These are phyloP conservation scores for Saxidomus purpurata DNA, from an alignment of 1,140 invertebrate species.

Conservation along the genomic window DNA sequence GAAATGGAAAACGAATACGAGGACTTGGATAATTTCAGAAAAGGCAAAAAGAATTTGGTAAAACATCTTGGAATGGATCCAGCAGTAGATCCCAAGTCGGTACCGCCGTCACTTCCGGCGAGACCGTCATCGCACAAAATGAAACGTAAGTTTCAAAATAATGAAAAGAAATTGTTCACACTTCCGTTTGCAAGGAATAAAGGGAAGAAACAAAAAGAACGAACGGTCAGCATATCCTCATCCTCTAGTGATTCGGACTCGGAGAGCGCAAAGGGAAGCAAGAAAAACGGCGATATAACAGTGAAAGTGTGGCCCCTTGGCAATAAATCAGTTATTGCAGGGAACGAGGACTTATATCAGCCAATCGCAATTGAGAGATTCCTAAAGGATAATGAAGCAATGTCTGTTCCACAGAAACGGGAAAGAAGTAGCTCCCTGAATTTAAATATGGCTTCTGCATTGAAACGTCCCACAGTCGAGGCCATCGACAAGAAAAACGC, in stretches of 20 bases:
- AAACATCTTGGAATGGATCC: conserved; percentile 67
- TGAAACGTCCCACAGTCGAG: conserved; percentile 40
- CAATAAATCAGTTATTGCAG: conserved; percentile 53
- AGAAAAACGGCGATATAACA: neutral
- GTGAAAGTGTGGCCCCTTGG: conserved; percentile 61
- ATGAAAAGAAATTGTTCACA: conserved; percentile 57
- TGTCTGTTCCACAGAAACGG: conserved; percentile 26
- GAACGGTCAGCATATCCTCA: conserved; percentile 37
- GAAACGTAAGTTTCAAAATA: conserved; percentile 27
- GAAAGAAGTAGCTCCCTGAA: conserved; percentile 60
- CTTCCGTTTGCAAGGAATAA: conserved; percentile 39
- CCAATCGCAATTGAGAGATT: conserved; percentile 60
- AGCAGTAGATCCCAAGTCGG: conserved; percentile 35
- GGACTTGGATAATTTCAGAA: conserved; percentile 68
- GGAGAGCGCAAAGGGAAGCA: neutral
- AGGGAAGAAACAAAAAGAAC: conserved; percentile 47
- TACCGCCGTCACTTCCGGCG: conserved; percentile 61
- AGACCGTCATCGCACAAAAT: conserved; percentile 50
- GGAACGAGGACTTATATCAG: conserved; percentile 64
- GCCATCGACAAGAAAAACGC: conserved; percentile 2
- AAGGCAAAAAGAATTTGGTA: conserved; percentile 60
- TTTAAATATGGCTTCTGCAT: conserved; percentile 19
- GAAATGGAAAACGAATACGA: conserved; percentile 71
- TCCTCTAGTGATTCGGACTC: conserved; percentile 43
- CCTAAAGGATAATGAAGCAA: conserved; percentile 43